A percentile compares a stretch with the other conserved stretches of the same genome.
These are phyloP conservation scores for Pemphigus obesinymphae DNA, from an alignment of 1,140 invertebrate species.

Conservation along the genomic window DNA sequence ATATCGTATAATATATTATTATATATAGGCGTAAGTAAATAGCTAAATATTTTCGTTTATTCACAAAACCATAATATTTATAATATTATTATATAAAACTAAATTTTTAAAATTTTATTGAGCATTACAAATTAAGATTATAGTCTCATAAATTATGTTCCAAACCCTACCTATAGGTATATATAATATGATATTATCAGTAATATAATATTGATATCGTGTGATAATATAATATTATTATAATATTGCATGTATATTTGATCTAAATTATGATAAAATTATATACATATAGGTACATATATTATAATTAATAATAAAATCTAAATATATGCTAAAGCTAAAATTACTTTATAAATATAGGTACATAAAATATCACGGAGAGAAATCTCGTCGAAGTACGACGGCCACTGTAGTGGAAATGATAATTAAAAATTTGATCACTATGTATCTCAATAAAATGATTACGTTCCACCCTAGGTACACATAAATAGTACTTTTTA, in stretches of 20 bases:
- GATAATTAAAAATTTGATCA: no score
- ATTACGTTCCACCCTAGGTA: no score
- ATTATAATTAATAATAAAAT: background rate
- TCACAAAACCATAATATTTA: background rate
- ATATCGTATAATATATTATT: background rate
- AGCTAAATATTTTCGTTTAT: background rate
- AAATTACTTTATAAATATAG: no score
- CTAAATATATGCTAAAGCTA: no score
- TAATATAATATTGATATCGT: background rate
- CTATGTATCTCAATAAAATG: no score
- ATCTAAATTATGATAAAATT: background rate
- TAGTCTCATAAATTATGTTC: constrained; percentile 36
- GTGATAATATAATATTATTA: no score
- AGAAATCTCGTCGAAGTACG: no score
- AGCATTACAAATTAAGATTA: constrained; percentile 35
- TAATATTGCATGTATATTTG: no score
- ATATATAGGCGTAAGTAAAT: no score
- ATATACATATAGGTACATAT: background rate
- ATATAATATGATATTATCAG: background rate
- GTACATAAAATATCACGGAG: no score
- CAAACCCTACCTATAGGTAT: background rate
- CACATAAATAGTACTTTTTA: no score
- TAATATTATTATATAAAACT: background rate
- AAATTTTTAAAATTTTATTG: constrained; percentile 30
- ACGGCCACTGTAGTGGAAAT: no score